phyloP scores from a whole-genome alignment of 2,797 vertebrate genomes.

The Cryptoblepharus egeriae region DNA sequence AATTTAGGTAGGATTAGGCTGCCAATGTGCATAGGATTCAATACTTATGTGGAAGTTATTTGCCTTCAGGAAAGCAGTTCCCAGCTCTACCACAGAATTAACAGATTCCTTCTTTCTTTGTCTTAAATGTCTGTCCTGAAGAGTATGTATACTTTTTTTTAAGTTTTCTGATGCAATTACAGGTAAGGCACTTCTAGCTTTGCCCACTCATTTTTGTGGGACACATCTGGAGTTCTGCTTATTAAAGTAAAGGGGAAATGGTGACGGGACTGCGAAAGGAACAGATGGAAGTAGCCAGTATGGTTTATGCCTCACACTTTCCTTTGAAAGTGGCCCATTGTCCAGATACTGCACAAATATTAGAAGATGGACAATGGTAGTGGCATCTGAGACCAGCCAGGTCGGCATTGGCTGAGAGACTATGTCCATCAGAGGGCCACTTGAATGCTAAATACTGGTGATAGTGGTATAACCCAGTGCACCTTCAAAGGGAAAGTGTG shows the following conservation, averaged over 20 bases:
- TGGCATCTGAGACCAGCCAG: no score
- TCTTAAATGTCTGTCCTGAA: not conserved
- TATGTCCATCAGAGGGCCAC: no score
- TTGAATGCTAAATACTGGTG: no score
- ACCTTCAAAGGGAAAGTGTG: no score
- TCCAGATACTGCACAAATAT: no score
- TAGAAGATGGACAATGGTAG: no score
- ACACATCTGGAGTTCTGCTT: not conserved
- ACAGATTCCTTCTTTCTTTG: not conserved
- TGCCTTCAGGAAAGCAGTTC: not conserved
- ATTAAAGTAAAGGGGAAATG: not conserved
- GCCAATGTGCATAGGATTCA: no score
- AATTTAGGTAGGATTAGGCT: no score
- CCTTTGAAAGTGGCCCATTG: no score
- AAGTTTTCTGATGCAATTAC: not conserved
- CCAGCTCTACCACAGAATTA: not conserved
- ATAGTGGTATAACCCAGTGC: no score
- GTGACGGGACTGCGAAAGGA: not conserved
- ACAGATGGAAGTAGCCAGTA: not conserved
- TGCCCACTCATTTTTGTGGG: not conserved
- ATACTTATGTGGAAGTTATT: not conserved
- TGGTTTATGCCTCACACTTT: no score
- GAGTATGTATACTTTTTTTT: not conserved
- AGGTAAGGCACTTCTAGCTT: not conserved
- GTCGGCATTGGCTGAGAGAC: no score